Conservation (phyloP, 2,797 vertebrate species). For the Buphagus erythrorhynchus region DNA sequence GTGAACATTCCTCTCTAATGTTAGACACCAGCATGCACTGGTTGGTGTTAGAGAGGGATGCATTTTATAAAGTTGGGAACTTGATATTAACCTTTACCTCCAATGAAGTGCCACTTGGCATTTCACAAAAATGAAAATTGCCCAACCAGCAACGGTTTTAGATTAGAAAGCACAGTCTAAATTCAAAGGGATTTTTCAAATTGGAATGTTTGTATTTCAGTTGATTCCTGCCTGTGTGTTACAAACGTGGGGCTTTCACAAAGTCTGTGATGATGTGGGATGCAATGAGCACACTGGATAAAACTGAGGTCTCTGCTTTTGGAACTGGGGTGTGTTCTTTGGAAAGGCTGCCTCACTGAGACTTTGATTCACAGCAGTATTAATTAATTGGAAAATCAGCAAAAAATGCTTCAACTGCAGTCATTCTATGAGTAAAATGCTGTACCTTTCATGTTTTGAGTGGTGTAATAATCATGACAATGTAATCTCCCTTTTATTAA, state of each 20-base stretch:
- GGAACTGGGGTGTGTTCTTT: not conserved
- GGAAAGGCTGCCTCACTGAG: not conserved
- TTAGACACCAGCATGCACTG: constrained; percentile 39
- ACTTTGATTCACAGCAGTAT: not conserved
- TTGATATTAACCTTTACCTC: constrained; percentile 71
- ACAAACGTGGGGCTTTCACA: not conserved
- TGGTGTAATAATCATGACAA: not conserved
- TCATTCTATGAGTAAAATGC: not conserved
- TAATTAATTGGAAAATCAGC: not conserved
- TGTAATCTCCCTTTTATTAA: not conserved
- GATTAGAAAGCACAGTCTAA: constrained; percentile 57
- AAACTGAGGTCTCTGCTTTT: not conserved
- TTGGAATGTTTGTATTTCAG: not conserved
- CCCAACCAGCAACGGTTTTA: constrained; percentile 49
- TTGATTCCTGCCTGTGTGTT: not conserved
- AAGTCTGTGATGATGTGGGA: not conserved
- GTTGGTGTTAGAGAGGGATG: constrained; percentile 68
- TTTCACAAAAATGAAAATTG: constrained; percentile 64
- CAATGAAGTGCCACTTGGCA: constrained; percentile 71
- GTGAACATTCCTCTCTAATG: constrained; percentile 58
- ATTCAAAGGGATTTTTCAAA: constrained; percentile 46
- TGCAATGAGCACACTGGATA: not conserved
- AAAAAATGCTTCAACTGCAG: not conserved
- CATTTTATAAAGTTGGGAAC: constrained; percentile 66
- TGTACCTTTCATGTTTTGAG: not conserved